Evolutionary conservation across 2,888 invertebrate genomes (phyloP).

Genomic region (Glyphotaelius pellucidus): DNA sequence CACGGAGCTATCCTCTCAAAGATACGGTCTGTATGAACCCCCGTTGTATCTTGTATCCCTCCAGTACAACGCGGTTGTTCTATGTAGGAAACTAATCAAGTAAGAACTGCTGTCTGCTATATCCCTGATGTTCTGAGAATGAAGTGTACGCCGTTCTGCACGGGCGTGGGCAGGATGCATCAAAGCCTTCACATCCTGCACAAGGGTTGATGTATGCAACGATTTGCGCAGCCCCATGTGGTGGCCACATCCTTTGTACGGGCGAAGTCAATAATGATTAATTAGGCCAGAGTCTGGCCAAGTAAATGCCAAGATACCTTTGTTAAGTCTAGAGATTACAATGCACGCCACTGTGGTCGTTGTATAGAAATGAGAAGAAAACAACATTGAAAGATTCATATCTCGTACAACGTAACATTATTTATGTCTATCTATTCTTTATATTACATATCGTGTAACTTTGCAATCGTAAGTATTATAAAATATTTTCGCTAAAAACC

Average conservation of each 20-base stretch:
- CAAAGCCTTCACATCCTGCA: constrained; percentile 31
- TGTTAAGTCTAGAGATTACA: background rate
- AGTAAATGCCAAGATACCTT: background rate
- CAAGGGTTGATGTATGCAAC: constrained; percentile 12
- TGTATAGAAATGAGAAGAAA: background rate
- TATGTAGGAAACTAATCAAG: constrained; percentile 37
- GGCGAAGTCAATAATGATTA: background rate
- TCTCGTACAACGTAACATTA: background rate
- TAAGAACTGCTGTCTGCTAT: constrained; percentile 38
- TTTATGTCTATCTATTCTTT: background rate
- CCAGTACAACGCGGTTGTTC: constrained; percentile 5
- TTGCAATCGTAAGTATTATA: too few species aligned
- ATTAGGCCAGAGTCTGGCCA: background rate
- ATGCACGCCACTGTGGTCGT: background rate
- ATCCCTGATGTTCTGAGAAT: constrained; percentile 21
- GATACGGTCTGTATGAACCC: background rate
- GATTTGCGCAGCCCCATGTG: background rate
- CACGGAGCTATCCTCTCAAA: background rate
- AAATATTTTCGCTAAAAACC: too few species aligned
- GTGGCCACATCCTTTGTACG: background rate
- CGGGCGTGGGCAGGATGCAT: constrained; percentile 24
- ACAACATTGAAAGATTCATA: background rate
- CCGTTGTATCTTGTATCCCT: background rate
- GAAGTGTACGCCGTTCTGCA: constrained; percentile 19
- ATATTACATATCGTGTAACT: background rate